phyloP scores from a whole-genome alignment of 2,888 invertebrate species.

The Pelosia muscerda region DNA sequence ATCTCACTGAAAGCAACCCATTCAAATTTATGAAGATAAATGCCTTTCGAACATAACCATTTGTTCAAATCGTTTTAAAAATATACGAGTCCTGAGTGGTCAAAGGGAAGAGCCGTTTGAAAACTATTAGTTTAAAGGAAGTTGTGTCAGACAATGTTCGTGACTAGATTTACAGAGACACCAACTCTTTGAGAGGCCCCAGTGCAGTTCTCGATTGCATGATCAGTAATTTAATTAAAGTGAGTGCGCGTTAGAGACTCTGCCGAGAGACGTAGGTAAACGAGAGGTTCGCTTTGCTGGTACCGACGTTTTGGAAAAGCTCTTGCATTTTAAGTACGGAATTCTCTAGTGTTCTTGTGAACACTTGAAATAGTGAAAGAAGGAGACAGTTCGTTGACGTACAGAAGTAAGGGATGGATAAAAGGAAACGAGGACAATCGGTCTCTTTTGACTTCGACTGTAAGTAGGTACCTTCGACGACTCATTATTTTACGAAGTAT shows the following conservation, averaged over 20 bases:
- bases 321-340: conserved; percentile 58
- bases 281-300: conserved; percentile 59
- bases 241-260: conserved; percentile 70
- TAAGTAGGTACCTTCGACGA: neutral
- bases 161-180: conserved; percentile 30
- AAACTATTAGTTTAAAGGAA: conserved; percentile 29
- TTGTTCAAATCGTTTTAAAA: conserved; percentile 7
- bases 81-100: neutral
- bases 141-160: conserved; percentile 38
- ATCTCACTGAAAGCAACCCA: neutral
- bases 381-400: conserved; percentile 6
- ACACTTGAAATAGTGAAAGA: conserved; percentile 38
- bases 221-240: conserved; percentile 79
- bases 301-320: conserved; percentile 51
- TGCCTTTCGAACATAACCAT: neutral
- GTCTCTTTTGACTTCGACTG: neutral
- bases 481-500: neutral
- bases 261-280: conserved; percentile 59
- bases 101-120: conserved; percentile 1
- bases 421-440: neutral
- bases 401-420: neutral
- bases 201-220: conserved; percentile 65
- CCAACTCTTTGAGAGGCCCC: conserved; percentile 58
- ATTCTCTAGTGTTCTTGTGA: conserved; percentile 44
- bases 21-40: conserved; percentile 1